Conservation (phyloP, 2,888 invertebrate genomes). For the Dolichopus griseipennis region DNA sequence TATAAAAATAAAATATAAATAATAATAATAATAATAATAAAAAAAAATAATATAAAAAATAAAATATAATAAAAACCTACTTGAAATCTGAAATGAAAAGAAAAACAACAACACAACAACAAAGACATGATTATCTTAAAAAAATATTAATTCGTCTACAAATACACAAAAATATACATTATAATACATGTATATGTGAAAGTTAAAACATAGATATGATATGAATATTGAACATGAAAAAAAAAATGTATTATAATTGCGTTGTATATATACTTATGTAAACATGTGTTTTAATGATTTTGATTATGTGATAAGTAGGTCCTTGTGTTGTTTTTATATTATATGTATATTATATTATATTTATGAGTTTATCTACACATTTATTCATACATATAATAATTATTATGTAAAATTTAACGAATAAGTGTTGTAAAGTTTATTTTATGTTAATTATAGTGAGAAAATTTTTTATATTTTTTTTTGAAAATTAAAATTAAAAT, state of each 20-base stretch:
- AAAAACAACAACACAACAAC: neutral
- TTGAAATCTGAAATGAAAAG: neutral
- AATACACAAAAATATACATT: neutral
- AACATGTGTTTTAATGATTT: neutral
- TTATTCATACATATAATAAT: no score
- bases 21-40: no score
- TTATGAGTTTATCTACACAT: no score
- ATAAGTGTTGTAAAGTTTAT: no score
- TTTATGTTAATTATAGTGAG: no score
- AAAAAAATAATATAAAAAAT: no score
- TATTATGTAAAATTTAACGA: no score
- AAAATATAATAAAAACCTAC: neutral
- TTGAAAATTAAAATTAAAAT: no score
- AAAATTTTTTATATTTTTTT: no score
- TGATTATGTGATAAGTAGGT: conserved; percentile 1
- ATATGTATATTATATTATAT: no score
- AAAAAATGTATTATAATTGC: neutral
- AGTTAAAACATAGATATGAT: neutral
- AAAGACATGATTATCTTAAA: neutral
- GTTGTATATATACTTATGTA: neutral
- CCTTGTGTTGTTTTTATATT: no score
- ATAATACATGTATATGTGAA: neutral
- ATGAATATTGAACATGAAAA: neutral
- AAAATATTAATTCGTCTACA: neutral
- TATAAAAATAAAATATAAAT: no score